Evolutionary conservation across 2,888 invertebrate genomes (phyloP), one percentile per base, ranked within the genome.

Genomic region (Miltochrista miniata): DNA sequence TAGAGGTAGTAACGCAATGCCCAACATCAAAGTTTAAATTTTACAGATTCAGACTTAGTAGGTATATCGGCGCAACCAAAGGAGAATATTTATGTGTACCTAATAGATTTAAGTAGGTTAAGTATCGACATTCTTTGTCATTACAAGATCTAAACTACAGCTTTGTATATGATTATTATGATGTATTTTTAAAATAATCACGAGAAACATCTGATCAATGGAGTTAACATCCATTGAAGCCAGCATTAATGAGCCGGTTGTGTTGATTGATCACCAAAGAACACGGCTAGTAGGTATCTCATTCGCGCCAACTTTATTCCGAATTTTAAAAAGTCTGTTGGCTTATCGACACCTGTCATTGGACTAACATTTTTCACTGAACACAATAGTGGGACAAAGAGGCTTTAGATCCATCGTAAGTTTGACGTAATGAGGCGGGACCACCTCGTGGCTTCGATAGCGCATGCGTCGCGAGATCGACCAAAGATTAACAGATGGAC

Each of bases 271-370:
- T 85, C 74, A 72, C 60, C 66, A 49, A 79, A 76, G 79, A 76
- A 81, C 81, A n/a, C 78, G 74, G 76, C 76, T 74, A 74, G 8
- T 10, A 2, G 11, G 72, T 68, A 74, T 73, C 71, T 74, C 69
- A 74, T 76, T 76, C 78, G 77, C 78, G 69, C 72, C 50, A 67
- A 64, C 63, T 64, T 67, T 67, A 67, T 74, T 61, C 61, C 47
- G 59, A 64, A 67, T 54, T 64, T 54, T 64, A 60, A 61, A 67
- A 59, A 66, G 59, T 58, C 72, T 59, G 67, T 72, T 76, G 76
- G 68, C 79, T 90, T 90, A 91, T 90, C 90, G 83, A 75, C 83
- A 84, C 83, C 85, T 89, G 89, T 87, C 90, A 87, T 70, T 81
- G 78, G 69, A 59, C 69, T 74, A 79, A 85, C 87, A 89, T 90